Evolutionary conservation across 2,888 invertebrate species (phyloP), one percentile per base, ranked within the genome.

Genomic region (Chironomus riparius): DNA sequence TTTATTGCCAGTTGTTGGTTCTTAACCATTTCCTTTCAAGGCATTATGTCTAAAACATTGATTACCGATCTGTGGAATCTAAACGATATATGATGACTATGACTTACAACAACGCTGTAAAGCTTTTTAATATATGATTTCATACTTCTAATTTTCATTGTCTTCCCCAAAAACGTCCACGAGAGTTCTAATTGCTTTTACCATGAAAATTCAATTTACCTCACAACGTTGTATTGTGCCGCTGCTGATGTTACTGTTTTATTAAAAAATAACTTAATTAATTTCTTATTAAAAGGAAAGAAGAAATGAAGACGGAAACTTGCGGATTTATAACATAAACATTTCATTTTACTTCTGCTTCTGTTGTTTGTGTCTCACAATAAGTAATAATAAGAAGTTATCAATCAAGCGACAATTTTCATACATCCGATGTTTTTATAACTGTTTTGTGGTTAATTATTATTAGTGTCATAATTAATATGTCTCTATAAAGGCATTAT

Each of bases 381-480:
- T 38, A 56, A n/a, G 6, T 56, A 56, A 56, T 18, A 56, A 65
- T 21, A 56, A 56, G 21, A 65, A 65, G 21, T 65, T 21, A 21
- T 65, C 65, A 65, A 65, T 65, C 65, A 65, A 65, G 21, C 62
- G 21, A 62, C 65, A 22, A 24, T 65, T 56, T 18, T 56, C 22
- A 56, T 65, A 65, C 65, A 15, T 18, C 18, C 56, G 56, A 56
- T 56, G 56, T 38, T 38, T 38, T 38, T 38, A 38, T 38, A 38
- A 38, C 38, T 38, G 38, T 38, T 10, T 10, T 38, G 38, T 38
- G 56, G 56, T 56, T 18, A 56, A 56, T 18, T 56, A 18, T 18
- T 13, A 65, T 65, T 65, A 65, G 24, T 65, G 65, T 65, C 65
- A 65, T 65, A 65, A 65, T 65, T 21, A 65, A 24, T 21, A 56